Percentiles rank a stretch among this genome's conserved stretches.
phyloP scores from a whole-genome alignment of 2,797 vertebrate species.

The Enteromius unitaeniatus region DNA sequence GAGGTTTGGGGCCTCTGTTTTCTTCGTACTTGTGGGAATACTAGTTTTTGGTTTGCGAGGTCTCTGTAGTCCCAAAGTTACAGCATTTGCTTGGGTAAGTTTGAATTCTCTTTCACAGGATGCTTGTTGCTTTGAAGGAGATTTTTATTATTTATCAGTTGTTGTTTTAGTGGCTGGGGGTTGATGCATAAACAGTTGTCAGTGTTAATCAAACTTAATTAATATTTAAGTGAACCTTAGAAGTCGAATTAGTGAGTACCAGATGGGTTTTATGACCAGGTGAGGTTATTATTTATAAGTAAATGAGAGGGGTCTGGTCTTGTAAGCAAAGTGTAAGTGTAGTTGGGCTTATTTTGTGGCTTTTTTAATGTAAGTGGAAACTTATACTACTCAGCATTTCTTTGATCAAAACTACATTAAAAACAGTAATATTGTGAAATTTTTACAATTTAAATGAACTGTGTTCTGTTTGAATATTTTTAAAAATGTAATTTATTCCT shows the following conservation, averaged over 20 bases:
- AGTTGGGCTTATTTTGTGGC: background rate
- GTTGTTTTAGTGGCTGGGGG: background rate
- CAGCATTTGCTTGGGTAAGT: background rate
- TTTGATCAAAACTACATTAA: background rate
- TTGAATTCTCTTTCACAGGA: background rate
- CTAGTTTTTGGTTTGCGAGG: background rate
- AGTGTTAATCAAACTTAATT: slow-evolving; percentile 11
- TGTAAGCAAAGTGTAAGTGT: background rate
- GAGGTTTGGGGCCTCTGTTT: background rate
- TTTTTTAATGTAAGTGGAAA: background rate
- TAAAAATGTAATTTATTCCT: background rate
- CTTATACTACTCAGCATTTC: background rate
- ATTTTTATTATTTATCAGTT: background rate
- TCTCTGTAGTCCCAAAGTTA: background rate
- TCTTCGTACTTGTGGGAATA: background rate
- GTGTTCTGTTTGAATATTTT: background rate
- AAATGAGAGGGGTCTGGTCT: slow-evolving; percentile 15
- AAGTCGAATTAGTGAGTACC: slow-evolving; percentile 23
- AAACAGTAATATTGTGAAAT: background rate
- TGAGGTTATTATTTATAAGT: background rate
- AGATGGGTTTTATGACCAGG: slow-evolving; percentile 26
- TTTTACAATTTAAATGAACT: background rate
- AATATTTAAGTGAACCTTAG: slow-evolving; percentile 24
- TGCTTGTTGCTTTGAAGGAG: background rate
- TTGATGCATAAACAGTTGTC: background rate